These are phyloP conservation scores for Agapetus fuscipes DNA, from an alignment of 2,888 invertebrate genomes.

Conservation along the genomic window DNA sequence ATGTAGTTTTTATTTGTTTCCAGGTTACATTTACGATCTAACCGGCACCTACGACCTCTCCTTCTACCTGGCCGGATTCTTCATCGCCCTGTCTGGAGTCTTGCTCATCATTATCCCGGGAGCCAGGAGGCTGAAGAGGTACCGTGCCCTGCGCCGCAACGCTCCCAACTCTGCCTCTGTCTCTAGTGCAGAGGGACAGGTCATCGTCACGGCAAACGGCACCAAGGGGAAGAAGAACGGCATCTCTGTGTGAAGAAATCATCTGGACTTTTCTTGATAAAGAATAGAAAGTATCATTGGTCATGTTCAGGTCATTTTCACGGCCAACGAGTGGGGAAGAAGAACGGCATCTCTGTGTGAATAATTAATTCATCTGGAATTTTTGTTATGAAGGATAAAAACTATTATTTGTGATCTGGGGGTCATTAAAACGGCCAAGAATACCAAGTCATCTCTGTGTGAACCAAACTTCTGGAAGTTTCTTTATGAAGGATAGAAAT, in stretches of 20 bases:
- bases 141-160: conserved; percentile 15
- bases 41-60: conserved; percentile 68
- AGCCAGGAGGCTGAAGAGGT: conserved; percentile 21
- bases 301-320: conserved; percentile 11
- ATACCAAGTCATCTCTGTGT: too few relatives aligned
- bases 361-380: too few relatives aligned
- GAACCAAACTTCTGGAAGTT: too few relatives aligned
- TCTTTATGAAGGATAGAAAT: too few relatives aligned
- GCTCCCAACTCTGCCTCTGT: conserved; percentile 15
- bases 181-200: conserved; percentile 15
- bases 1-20: conserved; percentile 27
- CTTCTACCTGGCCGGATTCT: conserved; percentile 72
- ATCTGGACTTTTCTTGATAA: too few relatives aligned
- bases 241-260: conserved; percentile 15
- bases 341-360: conserved; percentile 17
- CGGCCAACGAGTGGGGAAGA: conserved; percentile 13
- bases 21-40: conserved; percentile 75
- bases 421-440: conserved; percentile 11
- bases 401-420: too few relatives aligned
- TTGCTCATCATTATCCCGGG: conserved; percentile 41
- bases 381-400: too few relatives aligned
- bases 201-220: conserved; percentile 11
- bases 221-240: conserved; percentile 14
- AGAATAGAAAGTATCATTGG: too few relatives aligned
- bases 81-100: conserved; percentile 66